phyloP scores from a whole-genome alignment of 2,888 invertebrate species.

The Loripinus fragilis region DNA sequence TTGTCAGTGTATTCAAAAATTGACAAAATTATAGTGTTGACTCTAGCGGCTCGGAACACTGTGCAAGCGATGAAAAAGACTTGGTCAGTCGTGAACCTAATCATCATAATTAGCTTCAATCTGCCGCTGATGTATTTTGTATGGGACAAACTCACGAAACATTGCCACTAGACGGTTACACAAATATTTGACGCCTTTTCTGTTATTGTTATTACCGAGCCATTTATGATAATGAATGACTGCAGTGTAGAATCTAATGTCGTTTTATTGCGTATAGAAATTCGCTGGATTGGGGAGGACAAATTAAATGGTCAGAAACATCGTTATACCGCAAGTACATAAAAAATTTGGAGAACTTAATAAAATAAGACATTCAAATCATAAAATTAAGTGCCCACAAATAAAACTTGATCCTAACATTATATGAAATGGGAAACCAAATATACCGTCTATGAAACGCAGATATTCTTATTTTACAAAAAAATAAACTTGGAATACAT shows the following conservation, averaged over 20 bases:
- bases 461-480: too few relatives aligned
- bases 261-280: background rate
- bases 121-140: slow-evolving; percentile 28
- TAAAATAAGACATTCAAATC: too few relatives aligned
- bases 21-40: slow-evolving; percentile 45
- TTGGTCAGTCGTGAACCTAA: slow-evolving; percentile 39
- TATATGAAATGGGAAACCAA: background rate
- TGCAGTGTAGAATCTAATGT: background rate
- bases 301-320: slow-evolving; percentile 8
- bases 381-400: background rate
- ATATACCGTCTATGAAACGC: too few relatives aligned
- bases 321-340: background rate
- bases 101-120: slow-evolving; percentile 46
- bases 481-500: too few relatives aligned
- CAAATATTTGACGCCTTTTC: slow-evolving; percentile 46
- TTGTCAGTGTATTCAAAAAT: slow-evolving; percentile 35
- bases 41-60: slow-evolving; percentile 7
- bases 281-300: background rate
- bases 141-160: slow-evolving; percentile 44
- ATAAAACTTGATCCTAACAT: background rate
- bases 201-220: slow-evolving; percentile 4
- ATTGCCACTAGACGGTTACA: slow-evolving; percentile 31
- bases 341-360: too few relatives aligned
- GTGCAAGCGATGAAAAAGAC: slow-evolving; percentile 16
- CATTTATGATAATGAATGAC: slow-evolving; percentile 1